phyloP scores from a whole-genome alignment of 1,140 invertebrate genomes.

The Druon quercuslanigerum region DNA sequence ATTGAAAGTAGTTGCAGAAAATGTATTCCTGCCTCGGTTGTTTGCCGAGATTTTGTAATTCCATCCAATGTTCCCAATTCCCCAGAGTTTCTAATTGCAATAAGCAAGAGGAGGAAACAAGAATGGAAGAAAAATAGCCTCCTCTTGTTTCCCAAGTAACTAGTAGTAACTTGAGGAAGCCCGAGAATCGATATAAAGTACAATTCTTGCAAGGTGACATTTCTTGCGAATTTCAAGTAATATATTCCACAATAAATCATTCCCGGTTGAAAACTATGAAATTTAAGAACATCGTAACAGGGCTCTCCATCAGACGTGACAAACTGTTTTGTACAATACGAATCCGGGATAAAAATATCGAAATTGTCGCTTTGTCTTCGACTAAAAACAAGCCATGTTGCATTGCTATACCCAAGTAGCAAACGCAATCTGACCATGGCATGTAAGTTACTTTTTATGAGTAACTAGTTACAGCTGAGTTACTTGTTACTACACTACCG shows the following conservation, averaged over 20 bases:
- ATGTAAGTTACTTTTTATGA: too few relatives aligned
- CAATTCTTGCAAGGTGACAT: slow-evolving; percentile 3
- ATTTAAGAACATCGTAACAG: neutral
- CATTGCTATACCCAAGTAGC: too few relatives aligned
- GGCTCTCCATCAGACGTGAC: neutral
- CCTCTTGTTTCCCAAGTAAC: neutral
- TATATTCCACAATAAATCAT: neutral
- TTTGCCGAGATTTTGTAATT: too few relatives aligned
- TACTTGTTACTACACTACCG: too few relatives aligned
- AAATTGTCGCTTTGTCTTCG: too few relatives aligned
- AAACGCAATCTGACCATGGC: too few relatives aligned
- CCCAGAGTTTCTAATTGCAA: neutral
- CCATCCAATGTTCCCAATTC: neutral
- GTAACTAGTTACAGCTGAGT: too few relatives aligned
- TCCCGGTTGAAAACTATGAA: neutral
- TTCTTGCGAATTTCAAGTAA: neutral
- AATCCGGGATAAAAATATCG: neutral
- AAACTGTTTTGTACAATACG: neutral
- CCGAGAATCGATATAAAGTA: neutral
- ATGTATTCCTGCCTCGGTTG: too few relatives aligned
- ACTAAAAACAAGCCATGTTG: too few relatives aligned
- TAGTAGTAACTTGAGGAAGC: neutral
- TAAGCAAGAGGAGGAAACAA: neutral
- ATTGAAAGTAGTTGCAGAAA: too few relatives aligned
- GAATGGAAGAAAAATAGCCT: neutral